Evolutionary conservation across 2,797 vertebrate genomes (phyloP), one percentile per base, ranked within the genome.

Genomic region (Lerista edwardsae): DNA sequence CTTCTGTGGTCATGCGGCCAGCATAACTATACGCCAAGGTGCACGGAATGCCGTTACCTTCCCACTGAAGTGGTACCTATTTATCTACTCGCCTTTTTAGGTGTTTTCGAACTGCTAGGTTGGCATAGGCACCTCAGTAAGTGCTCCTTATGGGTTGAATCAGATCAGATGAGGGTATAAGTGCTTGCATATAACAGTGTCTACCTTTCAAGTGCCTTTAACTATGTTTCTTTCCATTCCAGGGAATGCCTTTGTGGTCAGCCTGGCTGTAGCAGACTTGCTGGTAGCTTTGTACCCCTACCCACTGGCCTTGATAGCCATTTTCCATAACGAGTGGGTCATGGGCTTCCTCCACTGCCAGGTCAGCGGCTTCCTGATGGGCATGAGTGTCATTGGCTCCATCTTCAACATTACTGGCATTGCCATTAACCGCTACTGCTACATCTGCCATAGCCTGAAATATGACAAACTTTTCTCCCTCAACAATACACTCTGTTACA

Each of bases 321-420:
- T 97, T 82, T 97, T 97, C 93, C 95, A 97, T 3, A 92, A 96
- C 0, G 96, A 96, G 83, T 97, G 97, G 97, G 96, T 96, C 4
- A 96, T 96, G 36, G 97, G 97, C 44, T 95, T 96, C 93, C 93
- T 96, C 84, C 97, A 97, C 93, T 97, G 97, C 84, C 97, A 97
- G 93, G 94, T 97, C 93, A 97, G 97, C 2, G 97, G 97, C 87
- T 97, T 97, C 93, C 95, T 97, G 61, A 97, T 97, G 96, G 97
- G 97, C 82, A 96, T 97, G 72, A 97, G 97, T 19, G 96, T 97
- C 79, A 97, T 97, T 25, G 95, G 97, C 91, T 97, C 97, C 82
- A 97, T 97, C 94, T 97, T 97, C 91, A 97, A 97, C 95, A 97
- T 97, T 91, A 97, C 97, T 0, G 96, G 96, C 83, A 97, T 97